phyloP scores from a whole-genome alignment of 2,113 vertebrate genomes.

The Lonchura striata region DNA sequence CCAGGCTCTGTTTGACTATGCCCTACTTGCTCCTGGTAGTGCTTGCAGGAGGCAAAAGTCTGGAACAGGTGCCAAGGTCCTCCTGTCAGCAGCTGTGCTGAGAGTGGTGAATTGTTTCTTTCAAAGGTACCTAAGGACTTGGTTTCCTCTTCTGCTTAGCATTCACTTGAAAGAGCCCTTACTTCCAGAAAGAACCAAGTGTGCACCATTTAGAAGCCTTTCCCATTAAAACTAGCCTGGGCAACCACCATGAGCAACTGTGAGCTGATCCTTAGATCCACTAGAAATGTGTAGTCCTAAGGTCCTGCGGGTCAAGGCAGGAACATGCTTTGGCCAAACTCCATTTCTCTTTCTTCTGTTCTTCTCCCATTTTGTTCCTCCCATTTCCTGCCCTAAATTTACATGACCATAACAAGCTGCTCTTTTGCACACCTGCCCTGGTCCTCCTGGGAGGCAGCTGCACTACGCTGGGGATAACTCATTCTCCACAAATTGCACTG shows the following conservation, averaged over 20 bases:
- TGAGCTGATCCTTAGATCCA: background rate
- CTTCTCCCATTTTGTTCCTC: background rate
- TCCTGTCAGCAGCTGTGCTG: background rate
- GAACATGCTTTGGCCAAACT: background rate
- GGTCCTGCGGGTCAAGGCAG: background rate
- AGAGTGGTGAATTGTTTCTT: background rate
- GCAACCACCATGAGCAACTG: background rate
- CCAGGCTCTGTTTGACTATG: background rate
- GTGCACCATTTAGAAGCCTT: background rate
- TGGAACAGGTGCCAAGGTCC: background rate
- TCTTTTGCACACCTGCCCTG: background rate
- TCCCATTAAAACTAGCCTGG: background rate
- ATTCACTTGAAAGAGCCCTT: background rate
- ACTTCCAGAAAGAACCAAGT: background rate
- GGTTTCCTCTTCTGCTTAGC: background rate
- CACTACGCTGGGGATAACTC: background rate
- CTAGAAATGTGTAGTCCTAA: background rate
- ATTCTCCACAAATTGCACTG: background rate
- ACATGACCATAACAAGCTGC: background rate
- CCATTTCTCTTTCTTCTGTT: background rate
- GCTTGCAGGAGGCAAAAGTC: background rate
- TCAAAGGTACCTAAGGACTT: background rate
- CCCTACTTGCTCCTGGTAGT: fast-evolving
- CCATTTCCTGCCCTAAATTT: slow-evolving; percentile 1
- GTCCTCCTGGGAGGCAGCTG: background rate